A percentile compares a stretch with the other conserved stretches of the same genome.
These are phyloP conservation scores for Oreochromis tanganicae DNA, from an alignment of 2,113 vertebrate genomes.

Conservation along the genomic window DNA sequence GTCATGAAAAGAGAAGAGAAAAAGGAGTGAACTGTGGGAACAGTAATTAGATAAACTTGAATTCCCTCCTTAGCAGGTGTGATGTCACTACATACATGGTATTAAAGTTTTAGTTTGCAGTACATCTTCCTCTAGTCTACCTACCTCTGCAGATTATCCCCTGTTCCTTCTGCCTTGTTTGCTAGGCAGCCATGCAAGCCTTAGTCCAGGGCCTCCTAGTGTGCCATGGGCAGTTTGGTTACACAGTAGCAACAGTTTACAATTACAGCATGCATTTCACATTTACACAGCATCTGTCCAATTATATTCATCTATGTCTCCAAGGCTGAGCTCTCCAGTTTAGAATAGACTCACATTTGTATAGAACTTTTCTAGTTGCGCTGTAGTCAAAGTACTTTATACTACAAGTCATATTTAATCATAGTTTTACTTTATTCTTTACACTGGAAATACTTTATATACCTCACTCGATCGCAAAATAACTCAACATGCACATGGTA, in stretches of 20 bases:
- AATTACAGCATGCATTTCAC: not conserved
- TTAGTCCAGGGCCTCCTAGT: not conserved
- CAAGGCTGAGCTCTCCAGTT: not conserved
- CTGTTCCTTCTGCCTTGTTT: not conserved
- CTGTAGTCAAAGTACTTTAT: not conserved
- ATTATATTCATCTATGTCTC: not conserved
- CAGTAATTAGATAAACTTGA: not conserved
- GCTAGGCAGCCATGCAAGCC: not conserved
- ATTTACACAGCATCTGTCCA: not conserved
- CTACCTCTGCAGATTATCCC: not conserved
- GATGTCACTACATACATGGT: not conserved
- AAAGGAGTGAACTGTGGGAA: too few relatives aligned
- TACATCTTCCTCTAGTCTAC: not conserved
- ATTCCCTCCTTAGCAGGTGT: not conserved
- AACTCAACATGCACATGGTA: not conserved
- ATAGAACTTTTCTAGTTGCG: not conserved
- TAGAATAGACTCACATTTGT: not conserved
- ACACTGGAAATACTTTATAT: fast-evolving
- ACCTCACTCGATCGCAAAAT: not conserved
- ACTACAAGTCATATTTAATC: fast-evolving
- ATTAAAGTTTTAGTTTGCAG: not conserved
- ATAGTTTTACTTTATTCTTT: not conserved
- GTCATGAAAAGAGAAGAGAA: too few relatives aligned
- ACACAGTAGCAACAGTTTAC: not conserved
- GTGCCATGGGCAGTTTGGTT: not conserved